These are phyloP conservation scores for Diaperis boleti DNA, from an alignment of 2,888 invertebrate genomes.

Conservation along the genomic window DNA sequence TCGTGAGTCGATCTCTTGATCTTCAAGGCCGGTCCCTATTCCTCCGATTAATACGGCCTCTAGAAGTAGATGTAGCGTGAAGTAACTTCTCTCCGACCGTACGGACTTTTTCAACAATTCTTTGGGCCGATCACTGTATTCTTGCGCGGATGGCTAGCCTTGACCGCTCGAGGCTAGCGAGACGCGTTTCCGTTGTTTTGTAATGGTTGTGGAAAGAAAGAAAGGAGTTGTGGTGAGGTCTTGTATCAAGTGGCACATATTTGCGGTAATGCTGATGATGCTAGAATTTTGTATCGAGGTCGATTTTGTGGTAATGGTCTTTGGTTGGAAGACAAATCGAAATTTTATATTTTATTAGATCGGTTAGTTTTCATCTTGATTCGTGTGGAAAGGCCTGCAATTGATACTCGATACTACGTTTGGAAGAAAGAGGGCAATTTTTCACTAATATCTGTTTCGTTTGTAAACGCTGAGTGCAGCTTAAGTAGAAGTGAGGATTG, in stretches of 20 bases:
- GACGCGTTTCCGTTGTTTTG: conserved; percentile 25
- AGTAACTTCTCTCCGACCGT: conserved; percentile 12
- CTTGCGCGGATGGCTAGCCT: conserved; percentile 25
- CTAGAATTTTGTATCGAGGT: too few species aligned
- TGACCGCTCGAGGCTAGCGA: conserved; percentile 32
- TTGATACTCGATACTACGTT: too few species aligned
- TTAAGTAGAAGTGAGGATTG: too few species aligned
- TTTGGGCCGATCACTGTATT: conserved; percentile 28
- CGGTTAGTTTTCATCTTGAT: too few species aligned
- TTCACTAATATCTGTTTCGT: too few species aligned
- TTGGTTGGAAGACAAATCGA: too few species aligned
- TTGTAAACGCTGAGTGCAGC: too few species aligned
- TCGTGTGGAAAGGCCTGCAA: too few species aligned
- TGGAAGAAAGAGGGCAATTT: too few species aligned
- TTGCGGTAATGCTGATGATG: too few species aligned
- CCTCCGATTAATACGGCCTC: conserved; percentile 24
- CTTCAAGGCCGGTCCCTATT: conserved; percentile 21
- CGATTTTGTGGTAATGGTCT: too few species aligned
- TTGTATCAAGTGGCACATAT: conserved; percentile 7
- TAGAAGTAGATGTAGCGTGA: conserved; percentile 27
- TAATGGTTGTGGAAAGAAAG: conserved; percentile 1
- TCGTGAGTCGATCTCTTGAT: conserved; percentile 22
- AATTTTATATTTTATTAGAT: too few species aligned
- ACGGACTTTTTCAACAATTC: conserved; percentile 23
- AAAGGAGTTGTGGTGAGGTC: not conserved